A percentile compares a stretch with the other conserved stretches of the same genome.
Conservation (phyloP, 1,140 invertebrate species). For the Agrypnia vestita region DNA sequence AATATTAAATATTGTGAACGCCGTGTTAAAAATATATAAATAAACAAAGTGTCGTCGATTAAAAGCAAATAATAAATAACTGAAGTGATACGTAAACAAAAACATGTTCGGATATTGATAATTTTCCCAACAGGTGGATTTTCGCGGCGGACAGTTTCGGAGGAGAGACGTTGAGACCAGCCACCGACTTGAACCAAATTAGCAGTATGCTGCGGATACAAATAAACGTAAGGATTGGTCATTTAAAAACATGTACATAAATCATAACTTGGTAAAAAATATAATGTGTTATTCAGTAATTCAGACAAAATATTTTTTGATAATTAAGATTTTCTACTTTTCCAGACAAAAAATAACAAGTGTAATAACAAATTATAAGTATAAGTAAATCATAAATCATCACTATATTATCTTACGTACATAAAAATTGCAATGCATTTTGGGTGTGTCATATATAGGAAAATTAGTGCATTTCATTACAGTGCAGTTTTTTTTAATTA, state of each 20-base stretch:
- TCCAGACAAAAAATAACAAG: too few relatives aligned
- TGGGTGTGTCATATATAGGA: too few relatives aligned
- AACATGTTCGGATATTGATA: constrained; percentile 6
- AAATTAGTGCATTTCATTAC: too few relatives aligned
- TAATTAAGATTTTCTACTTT: neutral
- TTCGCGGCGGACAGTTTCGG: neutral
- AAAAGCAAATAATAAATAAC: neutral
- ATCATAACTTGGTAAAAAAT: neutral
- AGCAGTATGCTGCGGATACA: constrained; percentile 27
- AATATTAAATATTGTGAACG: constrained; percentile 17
- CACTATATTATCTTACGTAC: too few relatives aligned
- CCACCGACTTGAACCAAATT: too few relatives aligned
- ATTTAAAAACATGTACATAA: neutral
- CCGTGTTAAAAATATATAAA: neutral
- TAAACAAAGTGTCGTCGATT: neutral
- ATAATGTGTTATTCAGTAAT: neutral
- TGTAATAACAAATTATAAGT: too few relatives aligned
- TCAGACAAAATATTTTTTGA: neutral
- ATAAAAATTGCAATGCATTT: too few relatives aligned
- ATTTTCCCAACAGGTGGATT: constrained; percentile 29
- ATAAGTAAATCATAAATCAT: too few relatives aligned
- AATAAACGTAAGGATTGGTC: constrained; percentile 26
- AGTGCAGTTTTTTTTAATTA: too few relatives aligned
- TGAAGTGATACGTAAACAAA: neutral
- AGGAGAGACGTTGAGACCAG: neutral